phyloP scores from a whole-genome alignment of 2,888 invertebrate species.

The Thecophora atra region DNA sequence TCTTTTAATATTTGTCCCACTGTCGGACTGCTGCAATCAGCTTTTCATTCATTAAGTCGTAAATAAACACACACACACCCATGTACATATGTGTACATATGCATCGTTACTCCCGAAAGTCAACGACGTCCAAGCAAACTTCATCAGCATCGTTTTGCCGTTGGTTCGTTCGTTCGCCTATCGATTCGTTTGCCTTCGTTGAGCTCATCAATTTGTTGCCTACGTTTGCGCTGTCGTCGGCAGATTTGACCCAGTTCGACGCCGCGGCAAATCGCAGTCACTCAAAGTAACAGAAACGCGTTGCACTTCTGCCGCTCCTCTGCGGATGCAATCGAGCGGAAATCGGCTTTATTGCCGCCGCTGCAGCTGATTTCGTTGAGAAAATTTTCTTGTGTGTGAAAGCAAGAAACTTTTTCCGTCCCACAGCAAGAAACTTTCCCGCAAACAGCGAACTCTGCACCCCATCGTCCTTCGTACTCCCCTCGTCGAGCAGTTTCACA shows the following conservation, averaged over 20 bases:
- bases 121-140: slow-evolving; percentile 24
- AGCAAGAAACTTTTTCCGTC: too few species aligned
- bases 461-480: too few species aligned
- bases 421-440: too few species aligned
- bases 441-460: too few species aligned
- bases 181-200: slow-evolving; percentile 11
- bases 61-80: too few species aligned
- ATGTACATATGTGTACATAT: too few species aligned
- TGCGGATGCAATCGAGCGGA: slow-evolving; percentile 28
- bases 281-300: not conserved
- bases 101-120: not conserved
- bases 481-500: too few species aligned
- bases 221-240: slow-evolving; percentile 18
- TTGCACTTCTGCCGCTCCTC: not conserved
- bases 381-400: too few species aligned
- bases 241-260: slow-evolving; percentile 27
- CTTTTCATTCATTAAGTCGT: too few species aligned
- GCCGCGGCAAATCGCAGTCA: not conserved
- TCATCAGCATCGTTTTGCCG: too few species aligned
- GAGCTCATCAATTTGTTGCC: slow-evolving; percentile 27
- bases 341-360: slow-evolving; percentile 31
- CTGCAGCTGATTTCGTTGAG: slow-evolving; percentile 3
- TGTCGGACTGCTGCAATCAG: too few species aligned
- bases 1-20: too few species aligned
- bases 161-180: not conserved